Evolutionary conservation across 2,113 vertebrate species (phyloP), one percentile per base, ranked within the genome.

Genomic region (Carassius carassius): DNA sequence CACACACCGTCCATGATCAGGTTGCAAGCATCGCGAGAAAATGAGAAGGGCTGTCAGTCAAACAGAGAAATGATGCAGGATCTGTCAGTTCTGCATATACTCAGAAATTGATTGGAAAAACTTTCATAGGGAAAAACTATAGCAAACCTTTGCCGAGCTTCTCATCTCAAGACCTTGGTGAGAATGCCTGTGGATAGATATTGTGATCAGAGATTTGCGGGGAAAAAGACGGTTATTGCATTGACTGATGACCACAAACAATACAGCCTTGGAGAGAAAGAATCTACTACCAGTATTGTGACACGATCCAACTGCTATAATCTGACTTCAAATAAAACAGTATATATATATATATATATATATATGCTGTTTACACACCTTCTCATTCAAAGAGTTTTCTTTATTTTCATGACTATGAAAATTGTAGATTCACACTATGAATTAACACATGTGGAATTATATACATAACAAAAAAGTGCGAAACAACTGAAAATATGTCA

Each of bases 41-140:
- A 85, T 79, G 87, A 86, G 82, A 87, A 65, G 87, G 82, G 82
- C 82, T 87, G 88, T 86, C 86, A 86, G 60, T 89, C 82, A 87
- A 85, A 80, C 76, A 25, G 35, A 67, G 67, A 82, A 87, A 85
- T 58, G 86, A 83, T 87, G 84, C 41, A 47, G 75, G 85, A 81
- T 67, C 80, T 84, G 86, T 89, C 86, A 89, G 65, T 35, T 16
- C 65, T 35, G 72, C 35, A 74, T 82, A 81, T 49, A 84, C 72
- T 84, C 81, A 84, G 63, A 89, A 81, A 87, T 73, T 73, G 85
- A 78, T 85, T 85, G 79, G 70, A 49, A 87, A 81, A 87, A 89
- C 79, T 89, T 85, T 76, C 67, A 70, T 37, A 69, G 81, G 35
- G 41, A 44, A 47, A 85, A 76, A 49, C 84, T 21, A 25, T 8